These are phyloP conservation scores for Andrena camellia DNA, from an alignment of 2,888 invertebrate genomes.

Conservation along the genomic window DNA sequence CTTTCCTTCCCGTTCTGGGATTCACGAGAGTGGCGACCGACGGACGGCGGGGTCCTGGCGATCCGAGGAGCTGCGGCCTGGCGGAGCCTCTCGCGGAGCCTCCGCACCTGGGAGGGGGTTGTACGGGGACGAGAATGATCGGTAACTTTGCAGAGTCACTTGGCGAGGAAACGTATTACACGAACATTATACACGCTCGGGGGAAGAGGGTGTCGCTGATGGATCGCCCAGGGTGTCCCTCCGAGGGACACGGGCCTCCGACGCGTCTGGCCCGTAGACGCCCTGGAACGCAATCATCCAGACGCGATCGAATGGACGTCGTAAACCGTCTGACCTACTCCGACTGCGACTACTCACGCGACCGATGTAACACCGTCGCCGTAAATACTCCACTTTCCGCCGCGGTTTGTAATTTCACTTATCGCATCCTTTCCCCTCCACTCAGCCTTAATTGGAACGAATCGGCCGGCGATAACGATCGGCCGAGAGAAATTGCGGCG, in stretches of 20 bases:
- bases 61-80: neutral
- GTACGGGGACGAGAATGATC: no score
- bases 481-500: no score
- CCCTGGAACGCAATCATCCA: neutral
- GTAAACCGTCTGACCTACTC: constrained; percentile 34
- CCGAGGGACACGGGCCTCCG: no score
- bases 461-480: neutral
- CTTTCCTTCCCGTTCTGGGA: neutral
- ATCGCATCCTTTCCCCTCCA: neutral
- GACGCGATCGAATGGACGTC: neutral
- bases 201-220: no score
- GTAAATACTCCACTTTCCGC: constrained; percentile 5
- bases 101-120: neutral
- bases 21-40: constrained; percentile 17
- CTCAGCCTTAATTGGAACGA: neutral
- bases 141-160: neutral
- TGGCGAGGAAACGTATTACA: no score
- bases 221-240: no score
- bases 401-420: constrained; percentile 13
- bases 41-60: constrained; percentile 11
- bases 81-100: constrained; percentile 2
- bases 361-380: constrained; percentile 13
- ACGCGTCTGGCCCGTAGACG: no score
- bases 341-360: constrained; percentile 29
- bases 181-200: no score